Evolutionary conservation across 2,797 vertebrate species (phyloP).

Genomic region (Lepus oiostolus): DNA sequence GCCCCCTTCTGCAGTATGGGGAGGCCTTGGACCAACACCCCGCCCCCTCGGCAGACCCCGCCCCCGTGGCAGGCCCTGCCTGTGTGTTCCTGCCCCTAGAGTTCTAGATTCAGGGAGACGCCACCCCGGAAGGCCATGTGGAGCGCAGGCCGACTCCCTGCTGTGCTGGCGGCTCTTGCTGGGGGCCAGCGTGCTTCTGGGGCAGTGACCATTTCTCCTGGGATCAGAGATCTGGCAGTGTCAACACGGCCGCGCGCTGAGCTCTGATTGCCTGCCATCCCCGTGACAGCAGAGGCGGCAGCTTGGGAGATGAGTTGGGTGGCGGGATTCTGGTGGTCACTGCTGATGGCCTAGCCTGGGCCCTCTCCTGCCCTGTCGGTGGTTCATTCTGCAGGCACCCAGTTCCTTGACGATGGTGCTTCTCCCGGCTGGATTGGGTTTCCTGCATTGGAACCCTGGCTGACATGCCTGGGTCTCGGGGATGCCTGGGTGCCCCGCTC

Average conservation of each 20-base stretch:
- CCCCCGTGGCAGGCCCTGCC: background rate
- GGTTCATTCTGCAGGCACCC: background rate
- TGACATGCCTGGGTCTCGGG: background rate
- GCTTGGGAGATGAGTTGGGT: background rate
- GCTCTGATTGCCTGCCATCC: background rate
- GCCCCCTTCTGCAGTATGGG: no score
- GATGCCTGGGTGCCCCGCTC: background rate
- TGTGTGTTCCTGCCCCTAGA: background rate
- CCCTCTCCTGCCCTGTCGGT: background rate
- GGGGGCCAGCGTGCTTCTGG: rapidly evolving
- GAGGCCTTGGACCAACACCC: rapidly evolving
- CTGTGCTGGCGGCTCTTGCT: background rate
- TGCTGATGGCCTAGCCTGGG: background rate
- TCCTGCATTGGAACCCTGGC: background rate
- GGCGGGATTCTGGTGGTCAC: background rate
- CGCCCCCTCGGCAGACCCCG: background rate
- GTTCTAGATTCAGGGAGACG: background rate
- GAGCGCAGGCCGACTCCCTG: rapidly evolving
- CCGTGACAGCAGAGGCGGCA: background rate
- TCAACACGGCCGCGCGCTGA: background rate
- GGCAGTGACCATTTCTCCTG: background rate
- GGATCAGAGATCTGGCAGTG: background rate
- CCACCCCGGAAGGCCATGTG: rapidly evolving
- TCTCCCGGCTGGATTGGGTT: background rate
- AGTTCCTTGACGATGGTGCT: no score